Evolutionary conservation across 2,888 invertebrate genomes (phyloP).

Genomic region (Dynastes grantii): DNA sequence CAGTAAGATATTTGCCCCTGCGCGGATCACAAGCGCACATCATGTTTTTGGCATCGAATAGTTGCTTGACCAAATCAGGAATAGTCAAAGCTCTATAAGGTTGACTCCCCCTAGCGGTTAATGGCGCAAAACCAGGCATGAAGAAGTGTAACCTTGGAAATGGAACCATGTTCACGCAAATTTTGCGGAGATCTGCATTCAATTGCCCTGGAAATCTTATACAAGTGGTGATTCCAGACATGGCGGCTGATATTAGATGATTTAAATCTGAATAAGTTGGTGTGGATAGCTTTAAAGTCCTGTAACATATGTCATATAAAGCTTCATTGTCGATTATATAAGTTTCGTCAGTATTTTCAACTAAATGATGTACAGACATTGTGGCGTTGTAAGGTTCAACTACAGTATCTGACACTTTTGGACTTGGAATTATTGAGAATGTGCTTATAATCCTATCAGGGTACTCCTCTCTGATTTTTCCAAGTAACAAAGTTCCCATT

Average conservation of each 20-base stretch:
- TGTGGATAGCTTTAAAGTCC: slow-evolving; percentile 74
- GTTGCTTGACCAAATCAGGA: slow-evolving; percentile 83
- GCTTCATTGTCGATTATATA: slow-evolving; percentile 78
- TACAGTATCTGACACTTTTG: slow-evolving; percentile 78
- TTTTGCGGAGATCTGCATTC: slow-evolving; percentile 78
- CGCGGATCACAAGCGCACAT: slow-evolving; percentile 92
- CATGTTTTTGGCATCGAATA: slow-evolving; percentile 90
- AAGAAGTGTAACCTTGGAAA: slow-evolving; percentile 80
- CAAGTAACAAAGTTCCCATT: slow-evolving; percentile 81
- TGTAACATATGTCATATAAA: slow-evolving; percentile 77
- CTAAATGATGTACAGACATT: slow-evolving; percentile 74
- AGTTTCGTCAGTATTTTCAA: slow-evolving; percentile 77
- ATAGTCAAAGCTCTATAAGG: slow-evolving; percentile 85
- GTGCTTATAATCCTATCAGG: slow-evolving; percentile 85
- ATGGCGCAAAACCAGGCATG: slow-evolving; percentile 79
- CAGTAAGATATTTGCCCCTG: slow-evolving; percentile 85
- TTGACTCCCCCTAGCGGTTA: slow-evolving; percentile 75
- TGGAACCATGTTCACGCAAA: slow-evolving; percentile 78
- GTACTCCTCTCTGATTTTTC: slow-evolving; percentile 84
- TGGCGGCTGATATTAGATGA: slow-evolving; percentile 74
- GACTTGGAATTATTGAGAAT: slow-evolving; percentile 80
- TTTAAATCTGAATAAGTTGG: slow-evolving; percentile 75
- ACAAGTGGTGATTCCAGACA: slow-evolving; percentile 77
- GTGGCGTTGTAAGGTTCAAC: slow-evolving; percentile 79
- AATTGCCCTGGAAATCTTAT: slow-evolving; percentile 81